Evolutionary conservation across 2,113 vertebrate genomes (phyloP).

Genomic region (Aleadryas rufinucha): DNA sequence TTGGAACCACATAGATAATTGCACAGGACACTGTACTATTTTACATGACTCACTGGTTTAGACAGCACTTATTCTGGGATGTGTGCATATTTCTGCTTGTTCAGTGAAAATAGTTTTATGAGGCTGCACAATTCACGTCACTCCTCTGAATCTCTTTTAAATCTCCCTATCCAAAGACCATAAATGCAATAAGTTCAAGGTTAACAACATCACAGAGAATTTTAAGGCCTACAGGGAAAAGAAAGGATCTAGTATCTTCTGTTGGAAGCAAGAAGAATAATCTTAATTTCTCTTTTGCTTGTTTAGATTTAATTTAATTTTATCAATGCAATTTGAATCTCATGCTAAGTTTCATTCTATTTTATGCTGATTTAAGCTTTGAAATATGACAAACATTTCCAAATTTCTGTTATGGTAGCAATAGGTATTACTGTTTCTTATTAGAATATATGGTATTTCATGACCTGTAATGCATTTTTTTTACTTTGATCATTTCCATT

Average conservation of each 20-base stretch:
- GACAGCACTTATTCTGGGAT: neutral
- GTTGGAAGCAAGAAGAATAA: neutral
- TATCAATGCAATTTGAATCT: neutral
- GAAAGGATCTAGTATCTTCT: neutral
- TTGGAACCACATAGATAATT: neutral
- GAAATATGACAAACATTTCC: neutral
- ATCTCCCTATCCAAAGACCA: neutral
- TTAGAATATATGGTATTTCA: neutral
- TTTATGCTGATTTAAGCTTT: neutral
- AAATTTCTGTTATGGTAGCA: neutral
- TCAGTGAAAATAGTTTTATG: slow-evolving; percentile 21
- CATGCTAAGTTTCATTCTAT: neutral
- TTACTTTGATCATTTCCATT: neutral
- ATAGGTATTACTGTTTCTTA: neutral
- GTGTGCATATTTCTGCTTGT: neutral
- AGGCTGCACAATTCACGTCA: neutral
- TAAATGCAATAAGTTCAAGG: slow-evolving; percentile 20
- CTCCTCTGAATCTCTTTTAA: slow-evolving; percentile 9
- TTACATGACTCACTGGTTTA: slow-evolving; percentile 26
- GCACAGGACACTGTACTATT: neutral
- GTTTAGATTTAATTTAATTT: neutral
- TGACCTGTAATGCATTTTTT: neutral
- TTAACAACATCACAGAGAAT: neutral
- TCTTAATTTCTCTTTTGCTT: neutral
- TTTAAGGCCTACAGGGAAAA: neutral